Conservation (phyloP, 2,113 vertebrate genomes). For the Heterochromis multidens region DNA sequence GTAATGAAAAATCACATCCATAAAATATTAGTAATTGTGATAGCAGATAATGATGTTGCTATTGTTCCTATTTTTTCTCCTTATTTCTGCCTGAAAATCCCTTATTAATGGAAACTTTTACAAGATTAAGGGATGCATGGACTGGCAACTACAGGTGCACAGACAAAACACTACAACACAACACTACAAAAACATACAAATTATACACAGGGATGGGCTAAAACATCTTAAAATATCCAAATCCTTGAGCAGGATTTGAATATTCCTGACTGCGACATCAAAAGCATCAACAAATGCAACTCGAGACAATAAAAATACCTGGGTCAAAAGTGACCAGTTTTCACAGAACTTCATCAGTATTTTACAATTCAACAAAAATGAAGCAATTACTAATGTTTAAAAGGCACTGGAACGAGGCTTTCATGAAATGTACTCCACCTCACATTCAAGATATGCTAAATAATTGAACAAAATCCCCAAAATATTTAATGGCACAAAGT, state of each 20-base stretch:
- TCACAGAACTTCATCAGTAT: background rate
- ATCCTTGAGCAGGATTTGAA: background rate
- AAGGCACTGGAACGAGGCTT: background rate
- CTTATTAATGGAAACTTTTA: conserved; percentile 25
- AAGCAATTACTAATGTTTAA: background rate
- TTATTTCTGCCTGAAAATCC: conserved; percentile 37
- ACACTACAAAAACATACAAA: background rate
- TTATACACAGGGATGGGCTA: background rate
- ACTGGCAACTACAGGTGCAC: conserved; percentile 14
- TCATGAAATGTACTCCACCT: background rate
- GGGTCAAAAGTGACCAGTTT: background rate
- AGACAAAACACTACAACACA: background rate
- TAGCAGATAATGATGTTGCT: conserved; percentile 27
- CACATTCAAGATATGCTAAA: background rate
- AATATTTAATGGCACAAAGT: background rate
- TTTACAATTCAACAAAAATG: background rate
- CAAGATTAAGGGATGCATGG: conserved; percentile 21
- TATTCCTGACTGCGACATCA: background rate
- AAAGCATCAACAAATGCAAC: background rate
- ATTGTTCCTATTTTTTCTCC: conserved; percentile 23
- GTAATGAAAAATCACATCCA: conserved; percentile 15
- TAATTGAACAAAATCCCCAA: background rate
- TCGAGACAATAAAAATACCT: background rate
- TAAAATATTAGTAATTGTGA: conserved; percentile 22
- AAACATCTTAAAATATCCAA: background rate